Conservation (phyloP, 2,113 vertebrate species). For the Parotia lawesii region DNA sequence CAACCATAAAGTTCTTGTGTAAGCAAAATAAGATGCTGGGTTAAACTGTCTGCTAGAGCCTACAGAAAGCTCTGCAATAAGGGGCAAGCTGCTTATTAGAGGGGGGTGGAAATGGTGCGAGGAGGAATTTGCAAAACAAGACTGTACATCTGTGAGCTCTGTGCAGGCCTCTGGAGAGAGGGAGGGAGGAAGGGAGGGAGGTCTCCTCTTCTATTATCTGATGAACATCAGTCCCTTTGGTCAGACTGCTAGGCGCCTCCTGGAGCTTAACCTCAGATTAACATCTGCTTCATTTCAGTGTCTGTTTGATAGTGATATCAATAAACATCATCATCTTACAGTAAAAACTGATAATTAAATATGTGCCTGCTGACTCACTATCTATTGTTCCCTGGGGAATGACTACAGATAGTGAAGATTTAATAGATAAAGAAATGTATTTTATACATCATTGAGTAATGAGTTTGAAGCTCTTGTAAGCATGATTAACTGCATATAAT, state of each 20-base stretch:
- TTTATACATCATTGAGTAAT: neutral
- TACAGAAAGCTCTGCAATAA: neutral
- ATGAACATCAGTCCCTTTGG: conserved; percentile 61
- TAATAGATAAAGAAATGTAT: neutral
- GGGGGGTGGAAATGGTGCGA: neutral
- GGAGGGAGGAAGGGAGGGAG: neutral
- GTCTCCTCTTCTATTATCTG: conserved; percentile 38
- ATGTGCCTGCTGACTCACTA: conserved; percentile 30
- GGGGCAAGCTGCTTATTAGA: neutral
- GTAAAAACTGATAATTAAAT: conserved; percentile 55
- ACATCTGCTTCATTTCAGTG: conserved; percentile 55
- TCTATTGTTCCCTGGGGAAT: conserved; percentile 14
- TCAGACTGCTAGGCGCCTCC: conserved; percentile 60
- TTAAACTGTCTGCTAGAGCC: neutral
- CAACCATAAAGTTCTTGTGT: neutral
- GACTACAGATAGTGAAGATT: conserved; percentile 24
- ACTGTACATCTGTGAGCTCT: neutral
- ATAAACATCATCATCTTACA: conserved; percentile 57
- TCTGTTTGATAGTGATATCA: conserved; percentile 59
- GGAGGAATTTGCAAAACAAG: neutral
- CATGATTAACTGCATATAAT: neutral
- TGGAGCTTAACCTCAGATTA: conserved; percentile 58
- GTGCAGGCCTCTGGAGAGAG: neutral
- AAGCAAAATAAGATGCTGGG: neutral
- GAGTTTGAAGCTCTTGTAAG: neutral